A percentile compares a stretch with the other conserved stretches of the same genome.
phyloP scores from a whole-genome alignment of 2,113 vertebrate species.

The Elephantulus edwardii region DNA sequence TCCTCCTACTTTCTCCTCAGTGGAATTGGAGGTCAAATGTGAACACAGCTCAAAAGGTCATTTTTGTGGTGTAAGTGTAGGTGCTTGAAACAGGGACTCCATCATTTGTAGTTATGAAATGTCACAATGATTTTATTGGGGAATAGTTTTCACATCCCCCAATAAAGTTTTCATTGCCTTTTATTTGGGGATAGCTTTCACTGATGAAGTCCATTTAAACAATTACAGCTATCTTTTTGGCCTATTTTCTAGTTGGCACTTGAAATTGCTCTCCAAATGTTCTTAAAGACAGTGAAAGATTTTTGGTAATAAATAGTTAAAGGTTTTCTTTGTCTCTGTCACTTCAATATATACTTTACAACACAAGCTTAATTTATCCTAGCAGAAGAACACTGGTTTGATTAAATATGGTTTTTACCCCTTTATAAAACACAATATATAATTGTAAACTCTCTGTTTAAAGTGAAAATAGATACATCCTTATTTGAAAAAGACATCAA shows the following conservation, averaged over 20 bases:
- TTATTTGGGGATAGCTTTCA: neutral
- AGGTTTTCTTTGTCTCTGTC: neutral
- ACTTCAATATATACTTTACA: neutral
- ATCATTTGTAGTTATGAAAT: slow-evolving; percentile 27
- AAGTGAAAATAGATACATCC: neutral
- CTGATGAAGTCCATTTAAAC: slow-evolving; percentile 17
- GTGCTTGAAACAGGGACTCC: neutral
- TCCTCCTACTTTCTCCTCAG: slow-evolving; percentile 28
- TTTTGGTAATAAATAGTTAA: neutral
- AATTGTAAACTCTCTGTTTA: neutral
- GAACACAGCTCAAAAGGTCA: slow-evolving; percentile 20
- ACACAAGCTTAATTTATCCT: neutral
- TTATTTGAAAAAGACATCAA: neutral
- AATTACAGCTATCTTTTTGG: neutral
- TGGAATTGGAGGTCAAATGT: slow-evolving; percentile 37
- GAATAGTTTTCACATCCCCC: neutral
- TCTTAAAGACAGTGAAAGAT: neutral
- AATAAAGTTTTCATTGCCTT: no score
- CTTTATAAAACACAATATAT: no score
- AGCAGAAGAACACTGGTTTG: neutral
- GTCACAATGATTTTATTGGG: slow-evolving; percentile 19
- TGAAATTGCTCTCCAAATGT: neutral
- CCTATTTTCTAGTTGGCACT: neutral
- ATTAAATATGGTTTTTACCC: neutral
- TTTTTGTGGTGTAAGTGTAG: slow-evolving; percentile 17